Evolutionary conservation across 30 jellyfish, hydroid and myxozoan genomes (phyloP).

Genomic region (Turritopsis rubra): DNA sequence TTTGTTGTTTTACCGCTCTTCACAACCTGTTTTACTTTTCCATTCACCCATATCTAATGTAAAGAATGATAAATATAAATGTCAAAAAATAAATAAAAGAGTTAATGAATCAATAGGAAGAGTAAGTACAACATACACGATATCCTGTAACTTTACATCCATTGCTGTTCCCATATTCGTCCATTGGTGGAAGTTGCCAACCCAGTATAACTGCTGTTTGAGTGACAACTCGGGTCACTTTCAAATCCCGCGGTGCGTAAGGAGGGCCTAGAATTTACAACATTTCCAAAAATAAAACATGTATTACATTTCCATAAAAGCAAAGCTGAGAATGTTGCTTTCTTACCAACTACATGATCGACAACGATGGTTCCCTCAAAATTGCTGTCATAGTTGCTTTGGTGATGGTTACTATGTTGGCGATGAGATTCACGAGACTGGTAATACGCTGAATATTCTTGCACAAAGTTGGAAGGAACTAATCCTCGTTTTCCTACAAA

Average conservation of each 20-base stretch:
- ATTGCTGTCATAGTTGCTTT: background rate
- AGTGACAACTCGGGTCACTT: slow-evolving; percentile 71
- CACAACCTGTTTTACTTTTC: slow-evolving; percentile 76
- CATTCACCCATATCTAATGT: slow-evolving; percentile 82
- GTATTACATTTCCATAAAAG: background rate
- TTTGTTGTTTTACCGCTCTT: slow-evolving; percentile 44
- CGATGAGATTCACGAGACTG: slow-evolving; percentile 14
- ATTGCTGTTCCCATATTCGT: slow-evolving; percentile 76
- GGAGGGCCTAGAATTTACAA: slow-evolving; percentile 77
- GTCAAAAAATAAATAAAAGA: background rate
- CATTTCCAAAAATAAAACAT: background rate
- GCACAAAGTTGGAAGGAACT: slow-evolving; percentile 80
- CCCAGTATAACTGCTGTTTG: slow-evolving; percentile 66
- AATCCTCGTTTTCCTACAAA: slow-evolving; percentile 73
- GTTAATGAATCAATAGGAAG: background rate
- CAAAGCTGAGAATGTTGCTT: background rate
- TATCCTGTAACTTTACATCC: slow-evolving; percentile 85
- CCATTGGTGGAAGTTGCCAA: slow-evolving; percentile 89
- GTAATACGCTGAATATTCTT: slow-evolving; percentile 35
- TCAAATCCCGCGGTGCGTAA: slow-evolving; percentile 76
- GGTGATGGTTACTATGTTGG: background rate
- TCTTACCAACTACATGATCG: slow-evolving; percentile 35
- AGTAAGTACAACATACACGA: slow-evolving; percentile 36
- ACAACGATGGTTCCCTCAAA: slow-evolving; percentile 31
- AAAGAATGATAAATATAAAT: background rate